Percentiles rank a stretch among this genome's conserved stretches.
phyloP scores from a whole-genome alignment of 1,140 invertebrate genomes.

The Notospermus geniculatus region DNA sequence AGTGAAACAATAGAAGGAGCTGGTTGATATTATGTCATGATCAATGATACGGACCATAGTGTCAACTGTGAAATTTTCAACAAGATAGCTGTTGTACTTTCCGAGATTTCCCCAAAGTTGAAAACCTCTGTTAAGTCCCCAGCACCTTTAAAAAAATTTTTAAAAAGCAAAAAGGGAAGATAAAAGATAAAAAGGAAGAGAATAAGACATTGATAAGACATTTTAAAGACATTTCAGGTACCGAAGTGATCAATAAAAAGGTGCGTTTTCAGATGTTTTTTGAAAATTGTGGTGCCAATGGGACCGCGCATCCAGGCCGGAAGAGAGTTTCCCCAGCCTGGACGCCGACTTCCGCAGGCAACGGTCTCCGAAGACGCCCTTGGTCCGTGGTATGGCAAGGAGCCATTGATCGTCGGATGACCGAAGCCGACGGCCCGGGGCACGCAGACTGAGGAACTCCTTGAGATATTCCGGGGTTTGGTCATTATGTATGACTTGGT shows the following conservation, averaged over 20 bases:
- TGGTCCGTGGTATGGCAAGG: neutral
- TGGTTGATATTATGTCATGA: no score
- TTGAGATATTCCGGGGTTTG: no score
- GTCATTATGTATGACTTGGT: constrained; percentile 5
- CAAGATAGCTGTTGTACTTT: no score
- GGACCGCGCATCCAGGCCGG: neutral
- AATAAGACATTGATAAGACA: neutral
- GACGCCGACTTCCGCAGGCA: neutral
- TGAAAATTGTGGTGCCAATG: neutral
- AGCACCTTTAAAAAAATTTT: no score
- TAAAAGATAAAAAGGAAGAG: neutral
- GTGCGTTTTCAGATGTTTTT: neutral
- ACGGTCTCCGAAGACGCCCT: neutral
- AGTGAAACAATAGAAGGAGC: no score
- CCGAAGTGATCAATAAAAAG: neutral
- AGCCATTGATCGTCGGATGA: neutral
- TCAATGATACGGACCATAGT: no score
- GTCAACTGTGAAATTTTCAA: no score
- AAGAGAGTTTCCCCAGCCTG: constrained; percentile 6
- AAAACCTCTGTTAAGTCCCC: no score
- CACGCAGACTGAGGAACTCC: neutral
- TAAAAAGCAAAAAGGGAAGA: neutral
- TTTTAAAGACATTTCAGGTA: neutral
- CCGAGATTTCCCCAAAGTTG: no score
- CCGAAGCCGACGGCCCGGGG: neutral